A percentile compares a stretch with the other conserved stretches of the same genome.
Evolutionary conservation across 2,888 invertebrate species (phyloP).

Genomic region (Mactromeris polynyma): DNA sequence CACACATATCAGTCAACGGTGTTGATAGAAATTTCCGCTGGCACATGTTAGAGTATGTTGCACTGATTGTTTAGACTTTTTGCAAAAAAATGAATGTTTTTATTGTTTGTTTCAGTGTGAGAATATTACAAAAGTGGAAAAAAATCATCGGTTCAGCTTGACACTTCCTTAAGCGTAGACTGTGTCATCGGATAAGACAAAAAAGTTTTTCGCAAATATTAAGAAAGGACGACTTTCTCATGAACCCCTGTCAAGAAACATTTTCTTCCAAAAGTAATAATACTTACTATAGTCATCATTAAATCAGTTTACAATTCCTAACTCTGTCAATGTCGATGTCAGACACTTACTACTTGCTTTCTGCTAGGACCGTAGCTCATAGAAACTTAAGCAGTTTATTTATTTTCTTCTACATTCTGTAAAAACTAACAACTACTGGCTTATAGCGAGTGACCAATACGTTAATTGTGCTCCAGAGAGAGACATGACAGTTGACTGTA

Average conservation of each 20-base stretch:
- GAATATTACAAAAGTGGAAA: constrained; percentile 19
- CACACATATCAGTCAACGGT: constrained; percentile 40
- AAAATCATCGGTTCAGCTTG: neutral
- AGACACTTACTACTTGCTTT: too few relatives aligned
- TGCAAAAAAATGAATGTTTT: constrained; percentile 33
- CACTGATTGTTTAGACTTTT: constrained; percentile 39
- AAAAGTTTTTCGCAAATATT: neutral
- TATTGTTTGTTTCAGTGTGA: constrained; percentile 34
- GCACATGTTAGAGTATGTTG: constrained; percentile 18
- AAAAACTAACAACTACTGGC: too few relatives aligned
- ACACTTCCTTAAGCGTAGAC: constrained; percentile 36
- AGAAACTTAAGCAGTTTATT: too few relatives aligned
- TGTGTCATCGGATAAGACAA: neutral
- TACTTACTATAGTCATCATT: too few relatives aligned
- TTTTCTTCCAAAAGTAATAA: neutral
- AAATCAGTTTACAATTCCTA: too few relatives aligned
- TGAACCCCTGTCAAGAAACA: neutral
- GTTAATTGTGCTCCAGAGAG: too few relatives aligned
- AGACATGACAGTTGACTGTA: too few relatives aligned
- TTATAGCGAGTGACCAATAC: too few relatives aligned
- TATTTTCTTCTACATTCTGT: too few relatives aligned
- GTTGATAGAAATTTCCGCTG: constrained; percentile 45
- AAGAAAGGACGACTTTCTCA: neutral
- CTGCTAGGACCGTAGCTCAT: too few relatives aligned
- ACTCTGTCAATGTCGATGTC: too few relatives aligned